Percentiles rank a stretch among this genome's conserved stretches.
Conservation (phyloP, 1,140 invertebrate genomes). For the Heliconius hewitsoni region DNA sequence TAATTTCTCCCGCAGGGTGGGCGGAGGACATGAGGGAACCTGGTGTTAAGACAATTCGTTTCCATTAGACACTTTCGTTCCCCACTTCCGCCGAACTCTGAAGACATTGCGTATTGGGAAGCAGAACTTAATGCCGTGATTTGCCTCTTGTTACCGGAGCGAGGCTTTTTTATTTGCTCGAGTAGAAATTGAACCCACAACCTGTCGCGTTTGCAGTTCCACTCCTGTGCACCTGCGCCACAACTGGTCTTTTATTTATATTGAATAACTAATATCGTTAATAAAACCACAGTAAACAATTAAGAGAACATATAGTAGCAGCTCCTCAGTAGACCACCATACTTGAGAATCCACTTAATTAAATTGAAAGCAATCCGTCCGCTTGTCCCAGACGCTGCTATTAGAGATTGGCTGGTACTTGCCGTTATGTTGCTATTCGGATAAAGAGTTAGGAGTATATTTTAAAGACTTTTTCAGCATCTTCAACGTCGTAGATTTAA, state of each 20-base stretch:
- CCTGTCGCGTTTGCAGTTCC: too few species aligned
- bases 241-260: background rate
- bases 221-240: too few species aligned
- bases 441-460: background rate
- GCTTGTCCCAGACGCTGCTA: slow-evolving; percentile 23
- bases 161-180: too few species aligned
- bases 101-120: background rate
- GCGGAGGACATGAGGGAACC: background rate
- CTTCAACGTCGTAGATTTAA: too few species aligned
- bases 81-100: background rate
- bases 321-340: background rate
- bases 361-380: slow-evolving; percentile 26
- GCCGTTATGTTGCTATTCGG: slow-evolving; percentile 12
- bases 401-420: slow-evolving; percentile 21
- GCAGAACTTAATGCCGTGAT: background rate
- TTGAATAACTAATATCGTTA: background rate
- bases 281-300: background rate
- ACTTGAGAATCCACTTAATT: slow-evolving; percentile 17
- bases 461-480: too few species aligned
- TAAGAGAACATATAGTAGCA: background rate
- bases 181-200: background rate
- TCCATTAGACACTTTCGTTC: background rate
- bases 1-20: background rate
- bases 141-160: background rate
- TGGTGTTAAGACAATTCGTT: background rate